A percentile compares a stretch with the other conserved stretches of the same genome.
Conservation (phyloP, 2,888 invertebrate genomes). For the Netelia fuscicornis region DNA sequence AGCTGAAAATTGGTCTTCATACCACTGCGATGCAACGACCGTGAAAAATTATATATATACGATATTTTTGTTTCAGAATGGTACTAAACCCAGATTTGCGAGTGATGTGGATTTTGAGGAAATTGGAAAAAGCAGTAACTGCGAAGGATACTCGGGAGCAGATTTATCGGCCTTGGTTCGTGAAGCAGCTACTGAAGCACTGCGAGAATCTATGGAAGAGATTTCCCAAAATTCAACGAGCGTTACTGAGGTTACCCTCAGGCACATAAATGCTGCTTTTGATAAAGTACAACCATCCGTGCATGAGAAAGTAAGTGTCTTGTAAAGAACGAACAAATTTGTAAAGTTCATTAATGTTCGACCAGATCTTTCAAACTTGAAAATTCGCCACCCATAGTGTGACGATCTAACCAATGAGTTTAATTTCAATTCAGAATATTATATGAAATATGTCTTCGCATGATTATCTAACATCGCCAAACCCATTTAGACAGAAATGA, state of each 20-base stretch:
- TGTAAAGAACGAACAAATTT: too few species aligned
- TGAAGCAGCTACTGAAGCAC: conserved; percentile 93
- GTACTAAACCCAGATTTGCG: conserved; percentile 91
- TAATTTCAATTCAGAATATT: too few species aligned
- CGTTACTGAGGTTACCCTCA: conserved; percentile 86
- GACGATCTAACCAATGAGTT: too few species aligned
- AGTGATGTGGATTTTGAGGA: conserved; percentile 91
- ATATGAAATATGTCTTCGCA: neutral
- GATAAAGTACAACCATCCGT: conserved; percentile 95
- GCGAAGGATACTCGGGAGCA: conserved; percentile 96
- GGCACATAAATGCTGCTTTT: conserved; percentile 92
- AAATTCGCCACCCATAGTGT: too few species aligned
- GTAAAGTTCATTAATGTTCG: too few species aligned
- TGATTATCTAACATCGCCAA: neutral
- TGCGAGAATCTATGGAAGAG: conserved; percentile 91
- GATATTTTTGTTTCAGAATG: conserved; percentile 87
- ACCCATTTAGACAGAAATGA: neutral
- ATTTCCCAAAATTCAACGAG: conserved; percentile 81
- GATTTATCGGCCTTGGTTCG: conserved; percentile 96
- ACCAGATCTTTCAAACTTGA: too few species aligned
- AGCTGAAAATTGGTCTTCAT: too few species aligned
- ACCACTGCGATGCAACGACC: too few species aligned
- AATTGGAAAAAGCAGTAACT: conserved; percentile 89
- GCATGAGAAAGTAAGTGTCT: conserved; percentile 87
- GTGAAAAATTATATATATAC: neutral